These are phyloP conservation scores for Rhopilema esculentum DNA, from an alignment of 30 jellyfish, hydroid and myxozoan species.

Conservation along the genomic window DNA sequence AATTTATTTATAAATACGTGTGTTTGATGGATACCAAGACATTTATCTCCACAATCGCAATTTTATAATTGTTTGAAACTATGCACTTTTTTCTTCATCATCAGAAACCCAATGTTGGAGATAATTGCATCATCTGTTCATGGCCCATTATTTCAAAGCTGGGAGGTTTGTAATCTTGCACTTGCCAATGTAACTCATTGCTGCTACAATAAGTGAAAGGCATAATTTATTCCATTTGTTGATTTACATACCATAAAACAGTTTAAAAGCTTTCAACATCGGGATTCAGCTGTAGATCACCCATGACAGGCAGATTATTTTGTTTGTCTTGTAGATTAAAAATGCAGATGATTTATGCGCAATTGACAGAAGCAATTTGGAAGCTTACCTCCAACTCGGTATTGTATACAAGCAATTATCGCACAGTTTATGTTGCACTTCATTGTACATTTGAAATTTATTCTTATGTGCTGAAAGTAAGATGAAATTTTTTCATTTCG, in stretches of 20 bases:
- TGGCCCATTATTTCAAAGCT: conserved; percentile 77
- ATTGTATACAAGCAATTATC: background rate
- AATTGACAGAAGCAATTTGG: conserved; percentile 34
- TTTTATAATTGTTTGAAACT: too few relatives aligned
- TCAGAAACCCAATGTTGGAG: conserved; percentile 65
- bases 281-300: too few relatives aligned
- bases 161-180: conserved; percentile 85
- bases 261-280: too few relatives aligned
- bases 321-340: background rate
- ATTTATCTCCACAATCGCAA: too few relatives aligned
- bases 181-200: background rate
- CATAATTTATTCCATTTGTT: too few relatives aligned
- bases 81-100: too few relatives aligned
- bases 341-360: conserved; percentile 29
- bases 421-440: background rate
- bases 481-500: too few relatives aligned
- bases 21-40: too few relatives aligned
- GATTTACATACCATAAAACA: too few relatives aligned
- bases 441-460: background rate
- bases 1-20: background rate
- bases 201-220: background rate
- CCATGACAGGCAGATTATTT: background rate
- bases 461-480: background rate
- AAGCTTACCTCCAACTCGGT: conserved; percentile 43
- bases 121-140: conserved; percentile 64